Percentiles rank a stretch among this genome's conserved stretches.
Conservation (phyloP, 2,888 invertebrate genomes). For the Digitonthophagus gazella region DNA sequence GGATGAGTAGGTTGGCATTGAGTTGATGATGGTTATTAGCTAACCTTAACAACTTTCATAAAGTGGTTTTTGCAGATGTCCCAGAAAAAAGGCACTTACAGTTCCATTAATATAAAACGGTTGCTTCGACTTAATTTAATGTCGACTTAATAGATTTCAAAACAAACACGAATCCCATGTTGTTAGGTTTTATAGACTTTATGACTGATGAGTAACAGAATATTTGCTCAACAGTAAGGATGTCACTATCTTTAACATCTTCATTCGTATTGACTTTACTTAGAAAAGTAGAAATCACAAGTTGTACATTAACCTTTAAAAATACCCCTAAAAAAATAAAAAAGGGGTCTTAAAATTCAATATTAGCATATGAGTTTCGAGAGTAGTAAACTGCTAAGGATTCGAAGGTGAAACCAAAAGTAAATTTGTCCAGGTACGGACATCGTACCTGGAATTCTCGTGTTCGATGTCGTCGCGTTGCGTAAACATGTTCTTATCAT, state of each 20-base stretch:
- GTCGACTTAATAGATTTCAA: too few species aligned
- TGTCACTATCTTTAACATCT: too few species aligned
- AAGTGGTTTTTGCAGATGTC: not conserved
- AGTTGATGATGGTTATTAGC: not conserved
- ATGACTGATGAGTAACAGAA: too few species aligned
- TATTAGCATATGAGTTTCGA: slow-evolving; percentile 5
- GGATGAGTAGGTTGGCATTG: not conserved
- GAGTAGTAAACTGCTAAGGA: not conserved
- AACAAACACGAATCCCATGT: too few species aligned
- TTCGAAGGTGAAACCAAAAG: not conserved
- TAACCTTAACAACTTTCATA: not conserved
- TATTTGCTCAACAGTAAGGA: too few species aligned
- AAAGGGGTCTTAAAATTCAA: slow-evolving; percentile 1
- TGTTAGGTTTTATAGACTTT: too few species aligned
- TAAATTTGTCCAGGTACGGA: slow-evolving; percentile 5
- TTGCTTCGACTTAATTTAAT: too few species aligned
- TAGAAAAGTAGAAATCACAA: too few species aligned
- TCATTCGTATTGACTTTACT: too few species aligned
- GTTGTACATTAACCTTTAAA: slow-evolving; percentile 12
- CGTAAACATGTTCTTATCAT: slow-evolving; percentile 5
- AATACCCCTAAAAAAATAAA: not conserved
- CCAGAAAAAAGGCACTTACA: not conserved
- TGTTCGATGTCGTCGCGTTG: too few species aligned
- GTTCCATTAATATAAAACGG: too few species aligned
- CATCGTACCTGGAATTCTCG: slow-evolving; percentile 2